Evolutionary conservation across 2,888 invertebrate species (phyloP).

Genomic region (Hoplodrina ambigua): DNA sequence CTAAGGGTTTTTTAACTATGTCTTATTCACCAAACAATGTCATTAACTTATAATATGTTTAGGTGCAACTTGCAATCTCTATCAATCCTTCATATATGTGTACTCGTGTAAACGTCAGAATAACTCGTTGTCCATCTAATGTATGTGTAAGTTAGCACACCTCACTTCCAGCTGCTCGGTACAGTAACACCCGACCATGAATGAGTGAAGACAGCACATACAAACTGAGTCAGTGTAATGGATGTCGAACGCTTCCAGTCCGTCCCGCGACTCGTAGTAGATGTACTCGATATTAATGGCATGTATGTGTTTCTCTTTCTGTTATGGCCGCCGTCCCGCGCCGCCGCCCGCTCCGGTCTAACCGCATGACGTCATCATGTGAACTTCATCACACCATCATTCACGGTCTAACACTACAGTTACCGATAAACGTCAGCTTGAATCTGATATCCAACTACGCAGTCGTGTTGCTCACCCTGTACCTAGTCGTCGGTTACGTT

Average conservation of each 20-base stretch:
- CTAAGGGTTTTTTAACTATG: neutral
- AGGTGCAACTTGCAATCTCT: neutral
- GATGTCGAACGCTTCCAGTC: constrained; percentile 47
- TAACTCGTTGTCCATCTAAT: neutral
- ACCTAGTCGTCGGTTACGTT: constrained; percentile 94
- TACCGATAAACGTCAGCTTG: constrained; percentile 94
- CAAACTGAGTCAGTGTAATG: constrained; percentile 31
- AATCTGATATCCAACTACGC: constrained; percentile 94
- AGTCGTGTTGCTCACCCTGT: constrained; percentile 93
- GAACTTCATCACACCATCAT: constrained; percentile 67
- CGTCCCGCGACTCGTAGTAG: constrained; percentile 41
- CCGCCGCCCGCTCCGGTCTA: constrained; percentile 72
- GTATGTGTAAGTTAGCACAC: neutral
- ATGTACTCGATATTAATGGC: constrained; percentile 82
- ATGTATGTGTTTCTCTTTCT: constrained; percentile 85
- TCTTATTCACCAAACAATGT: neutral
- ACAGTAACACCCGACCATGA: constrained; percentile 41
- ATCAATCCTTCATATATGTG: neutral
- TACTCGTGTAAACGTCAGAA: no score
- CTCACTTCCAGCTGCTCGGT: constrained; percentile 1
- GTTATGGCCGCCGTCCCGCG: constrained; percentile 75
- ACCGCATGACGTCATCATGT: constrained; percentile 80
- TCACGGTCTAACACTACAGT: constrained; percentile 89
- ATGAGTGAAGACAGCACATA: constrained; percentile 89
- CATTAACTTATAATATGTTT: constrained; percentile 2